phyloP scores from a whole-genome alignment of 2,888 invertebrate genomes.

The Ophioninae sp. region DNA sequence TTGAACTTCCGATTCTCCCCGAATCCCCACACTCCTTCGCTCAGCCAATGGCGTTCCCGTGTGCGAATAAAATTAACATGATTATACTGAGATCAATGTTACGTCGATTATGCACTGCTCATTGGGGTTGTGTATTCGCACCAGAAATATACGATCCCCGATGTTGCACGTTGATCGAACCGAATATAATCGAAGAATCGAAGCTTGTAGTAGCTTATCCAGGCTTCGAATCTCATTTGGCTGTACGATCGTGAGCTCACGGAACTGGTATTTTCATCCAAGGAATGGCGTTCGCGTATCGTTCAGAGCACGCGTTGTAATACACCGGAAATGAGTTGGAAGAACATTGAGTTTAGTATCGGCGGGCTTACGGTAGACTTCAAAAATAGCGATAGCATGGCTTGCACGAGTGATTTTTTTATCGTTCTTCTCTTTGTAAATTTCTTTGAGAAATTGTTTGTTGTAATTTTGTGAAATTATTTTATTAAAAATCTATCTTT shows the following conservation, averaged over 20 bases:
- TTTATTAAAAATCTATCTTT: too few species aligned
- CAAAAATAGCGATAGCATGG: conserved; percentile 14
- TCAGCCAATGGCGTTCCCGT: too few species aligned
- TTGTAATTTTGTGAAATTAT: too few species aligned
- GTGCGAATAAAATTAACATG: too few species aligned
- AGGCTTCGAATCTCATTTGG: conserved; percentile 15
- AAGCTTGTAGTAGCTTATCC: neutral
- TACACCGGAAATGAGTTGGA: conserved; percentile 7
- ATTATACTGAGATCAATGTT: too few species aligned
- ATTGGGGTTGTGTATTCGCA: neutral
- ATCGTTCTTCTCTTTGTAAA: too few species aligned
- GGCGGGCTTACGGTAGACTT: conserved; percentile 25
- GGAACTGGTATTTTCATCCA: conserved; percentile 10
- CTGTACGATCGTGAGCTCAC: conserved; percentile 12
- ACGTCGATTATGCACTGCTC: neutral
- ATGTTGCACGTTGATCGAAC: conserved; percentile 10
- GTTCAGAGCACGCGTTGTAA: conserved; percentile 6
- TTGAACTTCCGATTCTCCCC: too few species aligned
- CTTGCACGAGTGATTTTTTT: neutral
- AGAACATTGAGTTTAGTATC: conserved; percentile 43
- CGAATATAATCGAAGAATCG: conserved; percentile 17
- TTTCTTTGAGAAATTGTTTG: too few species aligned
- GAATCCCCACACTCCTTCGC: too few species aligned
- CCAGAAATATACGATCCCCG: neutral
- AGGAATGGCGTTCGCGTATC: conserved; percentile 12